Evolutionary conservation across 1,140 invertebrate genomes (phyloP).

Genomic region (Drosophila varians): DNA sequence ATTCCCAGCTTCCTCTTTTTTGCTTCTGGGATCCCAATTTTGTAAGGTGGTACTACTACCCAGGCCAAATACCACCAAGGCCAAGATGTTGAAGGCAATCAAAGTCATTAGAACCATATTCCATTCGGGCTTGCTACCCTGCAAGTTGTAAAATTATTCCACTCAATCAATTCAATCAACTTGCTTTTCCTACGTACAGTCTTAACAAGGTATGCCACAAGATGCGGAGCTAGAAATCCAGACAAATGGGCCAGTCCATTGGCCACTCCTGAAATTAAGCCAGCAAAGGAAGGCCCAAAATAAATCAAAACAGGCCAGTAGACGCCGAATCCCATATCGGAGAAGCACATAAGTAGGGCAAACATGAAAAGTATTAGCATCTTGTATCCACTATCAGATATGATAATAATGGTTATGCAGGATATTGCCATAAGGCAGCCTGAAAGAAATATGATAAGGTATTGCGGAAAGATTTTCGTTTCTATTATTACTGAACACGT

Average conservation of each 20-base stretch:
- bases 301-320: slow-evolving; percentile 76
- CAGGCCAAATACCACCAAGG: slow-evolving; percentile 51
- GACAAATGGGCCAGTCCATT: slow-evolving; percentile 61
- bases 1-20: background rate
- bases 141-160: background rate
- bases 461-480: too few species aligned
- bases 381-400: slow-evolving; percentile 37
- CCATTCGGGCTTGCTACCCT: slow-evolving; percentile 75
- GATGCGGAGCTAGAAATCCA: slow-evolving; percentile 65
- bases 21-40: slow-evolving; percentile 58
- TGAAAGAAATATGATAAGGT: slow-evolving; percentile 9
- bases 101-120: slow-evolving; percentile 54
- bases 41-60: slow-evolving; percentile 63
- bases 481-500: slow-evolving; percentile 64
- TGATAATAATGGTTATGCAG: slow-evolving; percentile 45
- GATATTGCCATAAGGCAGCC: slow-evolving; percentile 38
- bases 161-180: background rate
- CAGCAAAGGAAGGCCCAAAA: slow-evolving; percentile 73
- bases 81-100: slow-evolving; percentile 44
- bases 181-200: slow-evolving; percentile 35
- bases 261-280: slow-evolving; percentile 64
- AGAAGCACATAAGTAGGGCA: slow-evolving; percentile 47
- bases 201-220: slow-evolving; percentile 51
- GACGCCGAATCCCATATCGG: slow-evolving; percentile 66
- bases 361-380: slow-evolving; percentile 55